phyloP scores from a whole-genome alignment of 2,888 invertebrate genomes.

The Drosophila pseudotalamancana region DNA sequence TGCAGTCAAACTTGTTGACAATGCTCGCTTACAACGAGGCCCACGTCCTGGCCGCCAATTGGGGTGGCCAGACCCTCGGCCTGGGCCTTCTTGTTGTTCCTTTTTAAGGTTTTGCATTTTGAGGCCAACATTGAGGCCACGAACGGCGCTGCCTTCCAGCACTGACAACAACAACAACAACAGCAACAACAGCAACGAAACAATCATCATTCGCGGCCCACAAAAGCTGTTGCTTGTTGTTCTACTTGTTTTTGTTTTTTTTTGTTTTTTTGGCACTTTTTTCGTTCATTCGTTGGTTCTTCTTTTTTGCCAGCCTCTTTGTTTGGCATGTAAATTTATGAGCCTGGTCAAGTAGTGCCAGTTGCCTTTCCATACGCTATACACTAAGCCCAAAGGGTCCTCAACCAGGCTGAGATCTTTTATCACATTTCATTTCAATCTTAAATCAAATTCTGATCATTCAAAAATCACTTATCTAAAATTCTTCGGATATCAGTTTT shows the following conservation, averaged over 20 bases:
- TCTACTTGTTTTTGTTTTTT: conserved; percentile 16
- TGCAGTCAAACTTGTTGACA: conserved; percentile 80
- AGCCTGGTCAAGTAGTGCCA: conserved; percentile 66
- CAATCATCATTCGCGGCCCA: conserved; percentile 41
- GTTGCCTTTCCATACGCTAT: conserved; percentile 41
- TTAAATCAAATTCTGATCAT: too few relatives aligned
- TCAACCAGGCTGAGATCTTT: too few relatives aligned
- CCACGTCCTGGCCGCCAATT: conserved; percentile 13
- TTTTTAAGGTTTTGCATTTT: conserved; percentile 81
- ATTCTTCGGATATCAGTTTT: too few relatives aligned
- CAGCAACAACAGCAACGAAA: conserved; percentile 13
- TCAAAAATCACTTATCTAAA: too few relatives aligned
- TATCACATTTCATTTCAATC: too few relatives aligned
- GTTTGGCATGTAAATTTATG: conserved; percentile 72
- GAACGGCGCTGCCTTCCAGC: conserved; percentile 58
- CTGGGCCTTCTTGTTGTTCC: conserved; percentile 66
- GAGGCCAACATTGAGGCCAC: conserved; percentile 82
- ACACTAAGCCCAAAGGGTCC: conserved; percentile 24
- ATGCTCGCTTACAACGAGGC: conserved; percentile 55
- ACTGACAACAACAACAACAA: conserved; percentile 32
- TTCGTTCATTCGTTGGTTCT: background rate
- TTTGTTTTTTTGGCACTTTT: background rate
- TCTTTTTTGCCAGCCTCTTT: conserved; percentile 53
- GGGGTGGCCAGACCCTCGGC: conserved; percentile 2
- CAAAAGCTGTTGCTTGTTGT: conserved; percentile 46